Evolutionary conservation across 2,113 vertebrate species (phyloP).

Genomic region (Takifugu bimaculatus): DNA sequence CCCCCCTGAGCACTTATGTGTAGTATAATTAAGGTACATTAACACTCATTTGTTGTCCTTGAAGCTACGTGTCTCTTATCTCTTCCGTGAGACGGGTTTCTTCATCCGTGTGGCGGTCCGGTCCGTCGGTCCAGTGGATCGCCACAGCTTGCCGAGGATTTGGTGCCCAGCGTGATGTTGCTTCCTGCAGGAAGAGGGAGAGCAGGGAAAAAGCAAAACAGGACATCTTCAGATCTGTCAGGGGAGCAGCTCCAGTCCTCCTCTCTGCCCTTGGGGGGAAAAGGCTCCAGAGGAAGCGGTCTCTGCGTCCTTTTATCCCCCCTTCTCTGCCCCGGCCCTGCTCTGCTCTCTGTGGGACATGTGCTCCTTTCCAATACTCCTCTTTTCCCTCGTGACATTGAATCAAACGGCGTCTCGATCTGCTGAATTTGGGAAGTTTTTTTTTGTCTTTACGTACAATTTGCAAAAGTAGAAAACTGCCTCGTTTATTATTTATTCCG

Average conservation of each 20-base stretch:
- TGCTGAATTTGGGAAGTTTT: too few species aligned
- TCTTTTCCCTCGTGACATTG: constrained; percentile 19
- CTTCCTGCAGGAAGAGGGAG: constrained; percentile 80
- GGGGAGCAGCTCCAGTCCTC: constrained; percentile 72
- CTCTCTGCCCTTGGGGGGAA: constrained; percentile 73
- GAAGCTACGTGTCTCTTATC: too few species aligned
- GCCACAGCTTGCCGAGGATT: constrained; percentile 31
- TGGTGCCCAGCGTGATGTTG: constrained; percentile 67
- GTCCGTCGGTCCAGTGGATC: constrained; percentile 10
- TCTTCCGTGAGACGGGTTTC: too few species aligned
- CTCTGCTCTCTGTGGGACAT: constrained; percentile 44
- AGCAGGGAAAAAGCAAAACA: constrained; percentile 77
- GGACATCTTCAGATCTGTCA: constrained; percentile 76
- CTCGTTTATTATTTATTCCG: too few species aligned
- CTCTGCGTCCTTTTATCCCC: constrained; percentile 46
- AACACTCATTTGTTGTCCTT: too few species aligned
- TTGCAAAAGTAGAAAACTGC: too few species aligned
- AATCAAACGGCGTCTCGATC: constrained; percentile 5
- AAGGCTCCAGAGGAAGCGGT: constrained; percentile 64
- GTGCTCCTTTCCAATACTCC: constrained; percentile 42
- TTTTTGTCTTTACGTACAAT: too few species aligned
- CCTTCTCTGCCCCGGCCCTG: constrained; percentile 26
- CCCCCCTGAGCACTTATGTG: too few species aligned
- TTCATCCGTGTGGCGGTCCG: constrained; percentile 25
- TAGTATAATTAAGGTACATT: too few species aligned